A percentile compares a stretch with the other conserved stretches of the same genome.
Evolutionary conservation across 2,797 vertebrate species (phyloP).

Genomic region (Phylloscopus collybita): DNA sequence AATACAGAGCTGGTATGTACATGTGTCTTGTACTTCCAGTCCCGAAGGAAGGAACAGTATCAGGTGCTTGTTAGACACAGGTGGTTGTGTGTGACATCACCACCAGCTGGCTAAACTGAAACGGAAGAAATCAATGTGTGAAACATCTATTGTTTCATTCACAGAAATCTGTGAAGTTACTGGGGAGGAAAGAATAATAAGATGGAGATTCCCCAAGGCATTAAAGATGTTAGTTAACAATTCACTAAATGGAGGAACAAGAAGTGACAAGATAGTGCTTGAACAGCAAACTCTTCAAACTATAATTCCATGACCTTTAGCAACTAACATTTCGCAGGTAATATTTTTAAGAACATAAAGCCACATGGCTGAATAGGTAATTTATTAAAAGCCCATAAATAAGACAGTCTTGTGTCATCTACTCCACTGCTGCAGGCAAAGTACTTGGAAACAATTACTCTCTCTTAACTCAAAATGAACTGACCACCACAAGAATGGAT

Average conservation of each 20-base stretch:
- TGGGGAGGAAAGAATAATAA: conserved; percentile 9
- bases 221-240: conserved; percentile 5
- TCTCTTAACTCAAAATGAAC: neutral
- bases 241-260: conserved; percentile 13
- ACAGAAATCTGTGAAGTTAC: neutral
- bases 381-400: neutral
- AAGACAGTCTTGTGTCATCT: conserved; percentile 27
- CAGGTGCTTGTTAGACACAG: conserved; percentile 8
- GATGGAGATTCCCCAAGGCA: neutral
- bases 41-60: neutral
- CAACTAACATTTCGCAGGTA: conserved; percentile 2
- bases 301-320: conserved; percentile 39
- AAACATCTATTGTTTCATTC: conserved; percentile 42
- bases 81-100: conserved; percentile 34
- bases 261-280: conserved; percentile 22
- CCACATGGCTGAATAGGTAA: neutral
- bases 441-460: neutral
- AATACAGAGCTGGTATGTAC: neutral
- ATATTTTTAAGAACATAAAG: conserved; percentile 9
- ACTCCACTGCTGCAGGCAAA: neutral
- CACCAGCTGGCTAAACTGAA: conserved; percentile 35
- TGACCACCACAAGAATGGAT: conserved; percentile 20
- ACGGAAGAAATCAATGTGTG: conserved; percentile 3
- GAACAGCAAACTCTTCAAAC: neutral
- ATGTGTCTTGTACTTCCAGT: neutral